Conservation (phyloP, 1,140 invertebrate genomes). For the Lysiphlebus fabarum region DNA sequence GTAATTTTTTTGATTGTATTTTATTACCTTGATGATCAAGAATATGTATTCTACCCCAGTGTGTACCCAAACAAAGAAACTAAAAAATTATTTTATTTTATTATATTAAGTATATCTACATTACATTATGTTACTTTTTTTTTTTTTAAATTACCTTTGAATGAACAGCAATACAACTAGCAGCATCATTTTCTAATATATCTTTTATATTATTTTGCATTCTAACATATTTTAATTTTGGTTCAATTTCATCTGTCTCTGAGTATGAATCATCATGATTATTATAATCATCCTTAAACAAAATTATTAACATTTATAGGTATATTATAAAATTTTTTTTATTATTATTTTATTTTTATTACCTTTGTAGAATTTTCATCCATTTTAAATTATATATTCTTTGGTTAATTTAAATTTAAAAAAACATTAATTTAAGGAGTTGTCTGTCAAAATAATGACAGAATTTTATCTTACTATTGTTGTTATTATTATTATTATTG, state of each 20-base stretch:
- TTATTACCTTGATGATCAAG: slow-evolving; percentile 90
- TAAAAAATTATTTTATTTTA: slow-evolving; percentile 44
- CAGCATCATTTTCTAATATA: slow-evolving; percentile 84
- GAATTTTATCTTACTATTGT: no score
- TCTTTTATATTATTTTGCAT: slow-evolving; percentile 82
- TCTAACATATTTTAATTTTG: slow-evolving; percentile 87
- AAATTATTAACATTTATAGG: background rate
- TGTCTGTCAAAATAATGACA: no score
- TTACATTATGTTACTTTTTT: background rate
- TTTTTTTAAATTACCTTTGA: slow-evolving; percentile 79
- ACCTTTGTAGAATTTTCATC: slow-evolving; percentile 32
- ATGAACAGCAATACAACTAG: slow-evolving; percentile 88
- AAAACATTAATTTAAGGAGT: no score
- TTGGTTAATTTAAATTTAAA: background rate
- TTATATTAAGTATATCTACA: background rate
- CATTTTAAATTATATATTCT: slow-evolving; percentile 22
- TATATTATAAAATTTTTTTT: background rate
- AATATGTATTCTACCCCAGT: slow-evolving; percentile 85
- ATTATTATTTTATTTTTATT: slow-evolving; percentile 12
- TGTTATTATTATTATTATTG: no score
- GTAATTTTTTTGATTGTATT: slow-evolving; percentile 65
- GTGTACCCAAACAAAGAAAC: slow-evolving; percentile 90
- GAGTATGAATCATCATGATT: slow-evolving; percentile 53
- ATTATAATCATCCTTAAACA: slow-evolving; percentile 37
- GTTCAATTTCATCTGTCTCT: slow-evolving; percentile 73